Base-by-base conservation (phyloP, 2,888 invertebrate genomes). In the Iphiclides podalirius region DNA sequence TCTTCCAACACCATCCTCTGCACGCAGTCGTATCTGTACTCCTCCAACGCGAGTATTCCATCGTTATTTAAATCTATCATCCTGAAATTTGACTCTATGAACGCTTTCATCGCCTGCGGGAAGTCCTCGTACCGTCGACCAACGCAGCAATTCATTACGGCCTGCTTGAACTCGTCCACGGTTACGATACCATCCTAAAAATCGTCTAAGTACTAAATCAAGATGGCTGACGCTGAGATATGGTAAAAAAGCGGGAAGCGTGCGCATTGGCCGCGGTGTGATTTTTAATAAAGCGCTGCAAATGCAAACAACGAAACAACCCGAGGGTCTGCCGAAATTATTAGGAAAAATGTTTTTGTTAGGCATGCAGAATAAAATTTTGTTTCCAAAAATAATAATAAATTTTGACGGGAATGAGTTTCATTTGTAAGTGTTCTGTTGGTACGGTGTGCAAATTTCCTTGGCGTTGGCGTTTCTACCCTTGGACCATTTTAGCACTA, bases 31-130 rank as follows among this genome's bases (percentile, higher is more conserved):
- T 94, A 95, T 66, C 95, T 91, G 78, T 92, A 96, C 83, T 96
- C 95, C 57, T 95, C 94, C 1, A 94, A 84, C 8, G 92, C 94
- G 54, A 96, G 92, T 8, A 95, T 90, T 1, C 95, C 95, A 64
- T 96, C 95, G 48, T 91, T 92, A 67, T 95, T 94, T 50, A 95
- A 89, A 67, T 96, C 95, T 36, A 95, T 92, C 90, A 94, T 91
- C 70, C 93, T 93, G 75, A 95, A 96, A 79, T 95, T 95, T 44
- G 93, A 92, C 74, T 95, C 95, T 69, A 95, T 95, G 75, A 95
- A 95, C 71, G 95, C 94, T 70, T 93, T 94, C 94, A 95, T 94
- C 2, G 95, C 94, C 78, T 95, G 94, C 0, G 95, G 95, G 68
- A 96, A 95, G 52, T 95, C 94, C 8, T 92, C 92, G 69, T 94